Evolutionary conservation across 2,797 vertebrate species (phyloP).

Genomic region (Poeciliopsis gracilis): DNA sequence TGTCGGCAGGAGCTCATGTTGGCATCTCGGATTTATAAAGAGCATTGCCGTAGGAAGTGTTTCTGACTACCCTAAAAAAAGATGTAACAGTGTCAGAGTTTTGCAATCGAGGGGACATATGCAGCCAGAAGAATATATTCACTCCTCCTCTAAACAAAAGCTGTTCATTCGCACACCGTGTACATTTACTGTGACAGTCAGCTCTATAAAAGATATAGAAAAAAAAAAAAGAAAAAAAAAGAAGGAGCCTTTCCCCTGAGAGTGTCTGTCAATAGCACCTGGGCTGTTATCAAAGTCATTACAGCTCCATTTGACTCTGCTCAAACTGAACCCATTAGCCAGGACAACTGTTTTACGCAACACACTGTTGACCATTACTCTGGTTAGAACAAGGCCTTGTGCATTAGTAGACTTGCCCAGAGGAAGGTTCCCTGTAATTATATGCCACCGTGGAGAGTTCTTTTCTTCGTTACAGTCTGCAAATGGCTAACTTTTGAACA

Average conservation of each 20-base stretch:
- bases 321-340: slow-evolving; percentile 61
- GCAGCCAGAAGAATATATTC: not conserved
- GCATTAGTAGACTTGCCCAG: slow-evolving; percentile 48
- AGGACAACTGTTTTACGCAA: slow-evolving; percentile 47
- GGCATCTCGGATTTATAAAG: not conserved
- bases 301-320: slow-evolving; percentile 68
- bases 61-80: not conserved
- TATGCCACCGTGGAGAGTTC: slow-evolving; percentile 30
- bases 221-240: not conserved
- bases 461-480: slow-evolving; percentile 11
- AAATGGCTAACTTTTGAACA: slow-evolving; percentile 28
- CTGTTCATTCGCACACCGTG: slow-evolving; percentile 14
- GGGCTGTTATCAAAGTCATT: slow-evolving; percentile 65
- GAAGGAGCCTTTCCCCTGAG: slow-evolving; percentile 38
- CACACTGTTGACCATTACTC: slow-evolving; percentile 29
- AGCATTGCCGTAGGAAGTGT: not conserved
- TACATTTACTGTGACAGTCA: slow-evolving; percentile 12
- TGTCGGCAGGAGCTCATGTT: not conserved
- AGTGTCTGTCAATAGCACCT: slow-evolving; percentile 62
- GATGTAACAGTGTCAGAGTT: not conserved
- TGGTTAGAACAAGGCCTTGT: slow-evolving; percentile 28
- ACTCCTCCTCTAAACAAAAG: not conserved
- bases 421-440: slow-evolving; percentile 57
- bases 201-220: slow-evolving; percentile 27
- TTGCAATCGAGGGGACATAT: not conserved